These are phyloP conservation scores for Holcopasites calliopsidis DNA, from an alignment of 1,140 invertebrate species.

Conservation along the genomic window DNA sequence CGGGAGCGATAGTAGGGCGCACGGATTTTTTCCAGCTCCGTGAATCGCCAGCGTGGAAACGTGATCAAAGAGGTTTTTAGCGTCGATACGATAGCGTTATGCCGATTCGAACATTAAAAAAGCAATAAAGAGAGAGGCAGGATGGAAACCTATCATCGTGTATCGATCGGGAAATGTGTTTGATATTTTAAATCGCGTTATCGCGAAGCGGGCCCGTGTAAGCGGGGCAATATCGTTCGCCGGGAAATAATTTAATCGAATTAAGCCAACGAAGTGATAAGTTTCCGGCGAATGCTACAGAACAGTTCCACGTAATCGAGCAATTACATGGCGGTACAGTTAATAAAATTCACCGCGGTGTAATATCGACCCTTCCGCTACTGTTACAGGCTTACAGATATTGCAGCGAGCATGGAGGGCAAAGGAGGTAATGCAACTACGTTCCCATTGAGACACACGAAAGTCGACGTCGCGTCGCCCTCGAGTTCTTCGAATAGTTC, in stretches of 20 bases:
- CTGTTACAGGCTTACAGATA: slow-evolving; percentile 6
- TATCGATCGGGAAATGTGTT: no score
- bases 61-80: not conserved
- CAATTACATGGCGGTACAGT: not conserved
- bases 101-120: no score
- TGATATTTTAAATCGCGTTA: not conserved
- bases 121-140: no score
- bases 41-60: not conserved
- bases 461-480: no score
- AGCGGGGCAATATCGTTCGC: not conserved
- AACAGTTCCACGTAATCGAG: not conserved
- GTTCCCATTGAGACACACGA: not conserved
- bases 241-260: not conserved
- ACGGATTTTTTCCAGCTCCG: not conserved
- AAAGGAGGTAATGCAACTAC: not conserved
- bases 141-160: no score
- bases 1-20: not conserved
- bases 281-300: not conserved
- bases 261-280: not conserved
- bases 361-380: not conserved
- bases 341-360: not conserved
- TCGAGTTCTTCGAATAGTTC: not conserved
- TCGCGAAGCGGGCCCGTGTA: not conserved
- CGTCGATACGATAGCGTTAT: not conserved
- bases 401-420: slow-evolving; percentile 13